Evolutionary conservation across 2,797 vertebrate genomes (phyloP).

Genomic region (Sebastes elongatus): DNA sequence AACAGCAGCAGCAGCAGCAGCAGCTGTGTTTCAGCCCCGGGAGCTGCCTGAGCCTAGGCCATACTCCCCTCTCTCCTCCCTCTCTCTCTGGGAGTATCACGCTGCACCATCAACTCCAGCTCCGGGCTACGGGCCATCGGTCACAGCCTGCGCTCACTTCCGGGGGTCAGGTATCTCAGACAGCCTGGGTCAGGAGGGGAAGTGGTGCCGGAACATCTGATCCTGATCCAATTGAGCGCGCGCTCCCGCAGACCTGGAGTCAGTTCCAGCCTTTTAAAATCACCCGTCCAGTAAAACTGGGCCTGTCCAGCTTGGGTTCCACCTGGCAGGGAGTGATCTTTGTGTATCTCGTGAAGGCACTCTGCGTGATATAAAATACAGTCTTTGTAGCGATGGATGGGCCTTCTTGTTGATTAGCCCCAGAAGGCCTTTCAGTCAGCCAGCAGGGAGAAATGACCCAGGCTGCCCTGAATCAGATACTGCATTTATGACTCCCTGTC

Average conservation of each 20-base stretch:
- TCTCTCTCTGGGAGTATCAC: constrained; percentile 73
- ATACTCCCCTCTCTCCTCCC: constrained; percentile 7
- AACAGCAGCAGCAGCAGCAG: not conserved
- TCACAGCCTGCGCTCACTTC: constrained; percentile 64
- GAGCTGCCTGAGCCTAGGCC: constrained; percentile 33
- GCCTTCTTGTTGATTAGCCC: constrained; percentile 26
- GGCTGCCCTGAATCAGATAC: not conserved
- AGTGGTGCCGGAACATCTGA: constrained; percentile 61
- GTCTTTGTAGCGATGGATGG: not conserved
- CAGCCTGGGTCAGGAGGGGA: constrained; percentile 31
- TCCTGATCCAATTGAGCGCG: constrained; percentile 45
- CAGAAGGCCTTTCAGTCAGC: constrained; percentile 34
- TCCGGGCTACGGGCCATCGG: constrained; percentile 45
- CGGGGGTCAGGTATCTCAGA: constrained; percentile 70
- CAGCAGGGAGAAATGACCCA: constrained; percentile 21
- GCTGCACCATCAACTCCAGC: constrained; percentile 50
- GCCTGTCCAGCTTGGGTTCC: constrained; percentile 39
- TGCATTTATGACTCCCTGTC: constrained; percentile 19
- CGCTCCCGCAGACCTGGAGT: constrained; percentile 30
- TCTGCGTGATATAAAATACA: not conserved
- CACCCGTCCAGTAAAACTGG: constrained; percentile 41
- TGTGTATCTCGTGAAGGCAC: not conserved
- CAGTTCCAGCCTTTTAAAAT: constrained; percentile 51
- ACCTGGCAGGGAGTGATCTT: constrained; percentile 38
- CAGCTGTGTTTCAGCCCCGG: constrained; percentile 20